Percentiles rank a stretch among this genome's conserved stretches.
These are phyloP conservation scores for Hystrix brachyura DNA, from an alignment of 2,113 vertebrate genomes.

Conservation along the genomic window DNA sequence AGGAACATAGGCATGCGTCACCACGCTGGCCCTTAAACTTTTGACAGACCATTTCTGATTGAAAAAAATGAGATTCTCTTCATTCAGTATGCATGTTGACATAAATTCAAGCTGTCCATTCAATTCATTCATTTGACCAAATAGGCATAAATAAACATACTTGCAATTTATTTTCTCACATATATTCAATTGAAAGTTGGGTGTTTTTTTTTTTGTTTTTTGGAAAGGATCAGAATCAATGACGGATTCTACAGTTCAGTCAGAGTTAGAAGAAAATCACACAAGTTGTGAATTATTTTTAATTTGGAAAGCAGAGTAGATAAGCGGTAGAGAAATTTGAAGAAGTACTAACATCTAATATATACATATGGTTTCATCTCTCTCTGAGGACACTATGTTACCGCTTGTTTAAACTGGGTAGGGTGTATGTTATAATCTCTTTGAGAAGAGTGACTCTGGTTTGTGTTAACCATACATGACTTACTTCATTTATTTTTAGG, in stretches of 20 bases:
- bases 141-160: background rate
- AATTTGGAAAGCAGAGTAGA: background rate
- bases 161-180: background rate
- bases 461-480: background rate
- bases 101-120: conserved; percentile 35
- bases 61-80: background rate
- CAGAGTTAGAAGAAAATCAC: background rate
- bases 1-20: too few relatives aligned
- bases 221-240: background rate
- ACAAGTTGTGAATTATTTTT: background rate
- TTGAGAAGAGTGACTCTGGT: background rate
- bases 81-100: background rate
- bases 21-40: background rate
- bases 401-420: background rate
- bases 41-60: background rate
- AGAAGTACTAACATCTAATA: background rate
- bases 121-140: background rate
- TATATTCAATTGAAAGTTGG: conserved; percentile 8
- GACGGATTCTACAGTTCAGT: background rate
- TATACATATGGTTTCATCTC: conserved; percentile 6
- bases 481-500: conserved; percentile 30
- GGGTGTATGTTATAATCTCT: background rate
- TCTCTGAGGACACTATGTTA: conserved; percentile 13
- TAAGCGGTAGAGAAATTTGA: background rate
- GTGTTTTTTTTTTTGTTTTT: background rate